These are phyloP conservation scores for Liodrosophila aerea DNA, from an alignment of 2,888 invertebrate genomes.

Conservation along the genomic window DNA sequence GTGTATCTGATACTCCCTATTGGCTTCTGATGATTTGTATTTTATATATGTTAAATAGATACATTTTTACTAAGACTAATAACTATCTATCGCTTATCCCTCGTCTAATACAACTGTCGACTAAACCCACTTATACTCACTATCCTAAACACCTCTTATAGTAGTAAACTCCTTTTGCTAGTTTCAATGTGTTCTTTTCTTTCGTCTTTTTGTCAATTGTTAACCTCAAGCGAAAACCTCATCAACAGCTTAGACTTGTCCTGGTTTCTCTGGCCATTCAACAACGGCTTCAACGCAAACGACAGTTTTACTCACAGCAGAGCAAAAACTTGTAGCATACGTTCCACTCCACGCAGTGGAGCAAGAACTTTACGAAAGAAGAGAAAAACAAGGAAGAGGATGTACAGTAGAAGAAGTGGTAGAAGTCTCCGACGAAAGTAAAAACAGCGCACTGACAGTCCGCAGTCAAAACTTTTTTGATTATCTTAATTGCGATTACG, in stretches of 20 bases:
- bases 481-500: slow-evolving; percentile 77
- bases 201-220: slow-evolving; percentile 2
- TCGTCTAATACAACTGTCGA: too few species aligned
- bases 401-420: slow-evolving; percentile 15
- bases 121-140: too few species aligned
- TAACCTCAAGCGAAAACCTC: slow-evolving; percentile 25
- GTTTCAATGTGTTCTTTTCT: neutral
- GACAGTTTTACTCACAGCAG: slow-evolving; percentile 33
- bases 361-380: slow-evolving; percentile 19
- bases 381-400: slow-evolving; percentile 10
- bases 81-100: too few species aligned
- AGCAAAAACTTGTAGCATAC: slow-evolving; percentile 52
- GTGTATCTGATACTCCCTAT: too few species aligned
- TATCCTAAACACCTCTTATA: too few species aligned
- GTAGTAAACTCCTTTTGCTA: too few species aligned
- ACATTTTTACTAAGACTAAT: too few species aligned
- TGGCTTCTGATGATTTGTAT: too few species aligned
- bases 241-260: slow-evolving; percentile 18
- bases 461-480: slow-evolving; percentile 76
- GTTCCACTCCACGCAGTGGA: slow-evolving; percentile 27
- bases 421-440: slow-evolving; percentile 59
- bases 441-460: slow-evolving; percentile 66
- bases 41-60: too few species aligned
- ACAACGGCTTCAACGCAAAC: slow-evolving; percentile 26
- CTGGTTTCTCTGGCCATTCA: slow-evolving; percentile 23